Base-by-base conservation (phyloP, 2,888 invertebrate species). In the Clostera curtula region DNA sequence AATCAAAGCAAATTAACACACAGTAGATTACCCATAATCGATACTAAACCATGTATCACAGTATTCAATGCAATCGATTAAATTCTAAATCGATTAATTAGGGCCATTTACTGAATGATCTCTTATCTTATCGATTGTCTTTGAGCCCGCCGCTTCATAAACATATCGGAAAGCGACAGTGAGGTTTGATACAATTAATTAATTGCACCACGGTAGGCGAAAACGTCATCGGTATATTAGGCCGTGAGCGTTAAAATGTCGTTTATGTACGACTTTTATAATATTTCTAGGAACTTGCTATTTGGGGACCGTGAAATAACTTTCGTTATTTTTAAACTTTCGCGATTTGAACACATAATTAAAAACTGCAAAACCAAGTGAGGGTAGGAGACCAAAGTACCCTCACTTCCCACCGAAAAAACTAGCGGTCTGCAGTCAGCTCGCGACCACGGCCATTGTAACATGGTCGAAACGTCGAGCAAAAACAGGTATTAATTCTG, bases 91-190 rank as follows among this genome's bases (percentile, higher is more conserved):
- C 39, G 48, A 43, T 47, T 49, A 47, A 49, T 49, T 47, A 46
- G 33, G 41, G 33, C 34, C 24, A 47, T 32, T 53, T 43, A 24
- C 29, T 27, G 35, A 28, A 28, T 25, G 31, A 34, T 41, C 27
- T 31, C 24, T 28, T 48, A 50, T 49, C 43, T 49, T 53, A 54
- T 54, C 43, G 29, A 3, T 9, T 4, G 27, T 32, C 51, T 54
- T 52, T 50, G 54, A 54, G 55, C 46, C 24, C 33, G 35, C 60
- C 52, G 59, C 49, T 23, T 55, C 55, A 52, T 63, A 61, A 66
- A 49, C 53, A 54, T 48, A 40, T 37, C 28, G 44, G 43, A 31
- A 36, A 24, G 32, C 15, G 23, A 36, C 48, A 54, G 49, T 58
- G 42, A 47, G 45, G 51, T 52, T 54, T 48, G 49, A 48, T 48